Base-by-base conservation (phyloP, 37 sponge, comb jelly and placozoan species). In the Cliona cf. orientalis region DNA sequence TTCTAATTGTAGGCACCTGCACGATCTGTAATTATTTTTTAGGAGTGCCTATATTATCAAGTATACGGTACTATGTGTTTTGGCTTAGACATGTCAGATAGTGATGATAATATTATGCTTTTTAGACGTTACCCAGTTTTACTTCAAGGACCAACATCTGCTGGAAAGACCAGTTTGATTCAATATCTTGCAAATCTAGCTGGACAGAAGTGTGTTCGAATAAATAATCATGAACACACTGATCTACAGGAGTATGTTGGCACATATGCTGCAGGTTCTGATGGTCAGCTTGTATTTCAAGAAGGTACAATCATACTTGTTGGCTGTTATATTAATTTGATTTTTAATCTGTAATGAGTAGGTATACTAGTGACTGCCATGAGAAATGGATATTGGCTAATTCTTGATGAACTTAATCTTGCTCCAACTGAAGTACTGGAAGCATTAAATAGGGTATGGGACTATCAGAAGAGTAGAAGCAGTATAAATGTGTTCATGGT, bases 181-280 rank as follows among this genome's bases (percentile, higher is more conserved):
- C 90, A 89, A 82, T 96, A 86, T 53, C 75, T 98, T 39, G 97
- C 99, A 28, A 57, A 57, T 0, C 66, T 59, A 25, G 89, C 95
- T 44, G 97, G 99, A 1, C 91, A 94, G 44, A 46, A 66, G 49
- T 91, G 95, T 70, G 35, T 96, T 42, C 66, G 99, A 25, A 91
- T 98, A 66, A 98, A 98, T 66, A 98, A 98, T 72, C 99, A 98
- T 58, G 99, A 98, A 43, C 99, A 98, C 79, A 98, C 99, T 23
- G 99, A 98, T 71, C 90, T 98, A 21, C 99, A 98, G 82, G 99
- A 98, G 81, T 98, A 98, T 72, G 79, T 98, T 39, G 99, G 99
- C 46, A 84, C 90, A 70, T 98, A 98, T 81, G 80, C 87, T 69
- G 83, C 95, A 39, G 80, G 80, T 37, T 45, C 55, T 5, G 64